Percentiles rank a stretch among this genome's conserved stretches.
These are phyloP conservation scores for Protophormia terraenovae DNA, from an alignment of 2,888 invertebrate genomes.

Conservation along the genomic window DNA sequence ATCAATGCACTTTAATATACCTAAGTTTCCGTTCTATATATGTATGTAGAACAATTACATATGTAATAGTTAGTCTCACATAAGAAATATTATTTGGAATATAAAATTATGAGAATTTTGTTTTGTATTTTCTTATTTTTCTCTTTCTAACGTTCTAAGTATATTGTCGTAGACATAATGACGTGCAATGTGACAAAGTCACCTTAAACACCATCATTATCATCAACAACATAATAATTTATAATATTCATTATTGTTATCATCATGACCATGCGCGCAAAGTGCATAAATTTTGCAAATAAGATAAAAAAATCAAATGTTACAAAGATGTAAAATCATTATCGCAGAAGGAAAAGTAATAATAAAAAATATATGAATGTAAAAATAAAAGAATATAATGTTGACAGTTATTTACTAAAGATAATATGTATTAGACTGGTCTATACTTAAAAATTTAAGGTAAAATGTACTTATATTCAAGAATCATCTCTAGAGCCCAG, in stretches of 20 bases:
- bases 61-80: no score
- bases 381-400: not conserved
- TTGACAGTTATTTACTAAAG: not conserved
- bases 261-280: no score
- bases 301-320: not conserved
- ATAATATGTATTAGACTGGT: no score
- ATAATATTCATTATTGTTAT: not conserved
- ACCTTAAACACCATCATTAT: not conserved
- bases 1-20: no score
- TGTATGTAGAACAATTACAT: no score
- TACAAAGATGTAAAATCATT: not conserved
- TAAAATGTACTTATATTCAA: no score
- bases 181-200: not conserved
- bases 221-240: not conserved
- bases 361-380: not conserved
- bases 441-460: no score
- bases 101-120: constrained; percentile 55
- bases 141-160: no score
- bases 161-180: not conserved
- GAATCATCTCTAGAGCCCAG: no score
- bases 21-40: no score
- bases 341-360: not conserved
- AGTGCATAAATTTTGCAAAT: not conserved
- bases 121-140: not conserved
- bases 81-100: no score